Base-by-base conservation (phyloP, 2,113 vertebrate genomes). In the Halcyon senegalensis region DNA sequence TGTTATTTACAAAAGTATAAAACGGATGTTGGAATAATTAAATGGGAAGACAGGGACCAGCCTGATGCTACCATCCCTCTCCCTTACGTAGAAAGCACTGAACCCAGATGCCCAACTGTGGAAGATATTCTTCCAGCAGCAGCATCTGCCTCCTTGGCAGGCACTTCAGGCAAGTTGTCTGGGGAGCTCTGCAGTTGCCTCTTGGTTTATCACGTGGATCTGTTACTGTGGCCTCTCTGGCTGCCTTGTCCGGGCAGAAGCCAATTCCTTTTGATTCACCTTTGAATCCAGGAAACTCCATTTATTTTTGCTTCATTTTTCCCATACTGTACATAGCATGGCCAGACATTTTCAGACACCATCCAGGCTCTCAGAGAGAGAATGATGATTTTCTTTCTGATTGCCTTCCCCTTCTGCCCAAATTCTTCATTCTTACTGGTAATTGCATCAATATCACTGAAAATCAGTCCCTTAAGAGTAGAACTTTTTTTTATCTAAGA, bases 81-180 rank as follows among this genome's bases (percentile, higher is more conserved):
- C 96, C 95, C 92, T 98, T 97, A 85, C 96, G 95, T 95, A 96
- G 97, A 85, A 97, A 98, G 96, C 94, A 23, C 96, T 86, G 97
- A 98, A 98, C 97, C 97, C 98, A 98, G 98, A 98, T 98, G 98
- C 97, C 98, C 97, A 97, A 96, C 95, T 97, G 95, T 94, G 85
- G 97, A 97, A 95, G 97, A 97, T 76, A 94, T 89, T 97, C 97
- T 97, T 98, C 98, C 98, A 98, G 97, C 97, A 98, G 97, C 96
- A 97, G 98, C 98, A 98, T 98, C 98, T 98, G 98, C 98, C 97
- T 98, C 96, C 95, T 98, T 98, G 98, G 98, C 98, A 98, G 96
- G 81, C 94, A 97, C 94, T 97, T 88, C 97, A 88, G 96, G 95
- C 93, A 64, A 93, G 96, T 97, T 98, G 98, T 97, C 98, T 94